Evolutionary conservation across 1,140 invertebrate genomes (phyloP).

Genomic region (Neomicropteryx cornuta): DNA sequence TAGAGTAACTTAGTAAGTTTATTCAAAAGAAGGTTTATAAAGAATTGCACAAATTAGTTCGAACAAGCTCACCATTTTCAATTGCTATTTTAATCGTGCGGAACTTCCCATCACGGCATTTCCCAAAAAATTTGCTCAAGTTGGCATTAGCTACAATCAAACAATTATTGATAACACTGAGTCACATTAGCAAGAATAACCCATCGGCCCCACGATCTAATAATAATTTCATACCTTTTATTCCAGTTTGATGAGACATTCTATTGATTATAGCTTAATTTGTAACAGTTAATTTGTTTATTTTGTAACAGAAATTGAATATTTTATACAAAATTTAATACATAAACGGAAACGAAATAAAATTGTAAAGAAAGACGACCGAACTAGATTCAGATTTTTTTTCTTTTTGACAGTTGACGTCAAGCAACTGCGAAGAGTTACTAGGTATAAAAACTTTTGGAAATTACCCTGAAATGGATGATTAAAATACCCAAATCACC

Average conservation of each 20-base stretch:
- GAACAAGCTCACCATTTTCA: constrained; percentile 59
- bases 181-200: constrained; percentile 9
- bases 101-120: constrained; percentile 70
- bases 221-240: constrained; percentile 25
- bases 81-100: constrained; percentile 75
- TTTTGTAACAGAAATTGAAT: no score
- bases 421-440: no score
- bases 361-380: no score
- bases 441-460: no score
- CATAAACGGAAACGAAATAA: no score
- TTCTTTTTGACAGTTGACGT: no score
- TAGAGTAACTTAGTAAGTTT: constrained; percentile 10
- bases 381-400: no score
- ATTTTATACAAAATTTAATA: no score
- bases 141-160: constrained; percentile 66
- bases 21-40: constrained; percentile 7
- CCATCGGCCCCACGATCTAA: constrained; percentile 9
- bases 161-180: constrained; percentile 11
- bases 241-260: constrained; percentile 38
- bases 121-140: constrained; percentile 69
- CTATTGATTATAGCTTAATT: constrained; percentile 2
- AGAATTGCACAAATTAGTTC: constrained; percentile 3
- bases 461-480: no score
- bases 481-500: no score
- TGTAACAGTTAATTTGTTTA: constrained; percentile 6